Conservation (phyloP, 2,888 invertebrate species). For the Dorcus parallelipipedus region DNA sequence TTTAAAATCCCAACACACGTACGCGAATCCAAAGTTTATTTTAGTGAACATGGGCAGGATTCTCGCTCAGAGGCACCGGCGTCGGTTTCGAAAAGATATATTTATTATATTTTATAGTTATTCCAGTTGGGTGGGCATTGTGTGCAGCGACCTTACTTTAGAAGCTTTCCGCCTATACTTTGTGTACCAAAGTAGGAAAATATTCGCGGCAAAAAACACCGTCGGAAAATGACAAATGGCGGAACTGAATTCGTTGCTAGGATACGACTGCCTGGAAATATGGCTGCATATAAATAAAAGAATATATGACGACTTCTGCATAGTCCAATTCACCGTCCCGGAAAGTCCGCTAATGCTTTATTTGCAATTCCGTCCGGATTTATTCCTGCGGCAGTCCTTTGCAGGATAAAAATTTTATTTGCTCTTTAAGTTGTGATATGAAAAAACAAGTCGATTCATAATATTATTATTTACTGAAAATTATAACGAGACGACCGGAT, state of each 20-base stretch:
- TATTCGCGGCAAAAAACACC: constrained; percentile 41
- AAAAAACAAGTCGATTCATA: too few species aligned
- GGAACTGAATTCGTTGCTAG: constrained; percentile 43
- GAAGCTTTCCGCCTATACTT: constrained; percentile 34
- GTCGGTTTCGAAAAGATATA: constrained; percentile 22
- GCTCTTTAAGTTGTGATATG: too few species aligned
- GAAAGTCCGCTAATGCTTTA: constrained; percentile 22
- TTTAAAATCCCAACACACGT: too few species aligned
- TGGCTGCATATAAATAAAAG: constrained; percentile 47
- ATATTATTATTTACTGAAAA: too few species aligned
- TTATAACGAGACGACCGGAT: too few species aligned
- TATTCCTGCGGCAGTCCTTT: background rate
- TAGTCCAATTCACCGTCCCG: constrained; percentile 33
- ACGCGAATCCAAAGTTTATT: too few species aligned
- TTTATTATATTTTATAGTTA: constrained; percentile 26
- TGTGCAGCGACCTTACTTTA: constrained; percentile 17
- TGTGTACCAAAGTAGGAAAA: constrained; percentile 40
- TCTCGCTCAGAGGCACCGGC: background rate
- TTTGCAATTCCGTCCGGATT: constrained; percentile 12
- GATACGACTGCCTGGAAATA: constrained; percentile 42
- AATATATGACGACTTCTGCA: constrained; percentile 42
- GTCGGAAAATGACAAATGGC: constrained; percentile 35
- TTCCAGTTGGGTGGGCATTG: constrained; percentile 26
- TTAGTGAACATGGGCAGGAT: too few species aligned
- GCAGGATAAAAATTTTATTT: too few species aligned